Evolutionary conservation across 2,888 invertebrate genomes (phyloP).

Genomic region (Spilarctia lutea): DNA sequence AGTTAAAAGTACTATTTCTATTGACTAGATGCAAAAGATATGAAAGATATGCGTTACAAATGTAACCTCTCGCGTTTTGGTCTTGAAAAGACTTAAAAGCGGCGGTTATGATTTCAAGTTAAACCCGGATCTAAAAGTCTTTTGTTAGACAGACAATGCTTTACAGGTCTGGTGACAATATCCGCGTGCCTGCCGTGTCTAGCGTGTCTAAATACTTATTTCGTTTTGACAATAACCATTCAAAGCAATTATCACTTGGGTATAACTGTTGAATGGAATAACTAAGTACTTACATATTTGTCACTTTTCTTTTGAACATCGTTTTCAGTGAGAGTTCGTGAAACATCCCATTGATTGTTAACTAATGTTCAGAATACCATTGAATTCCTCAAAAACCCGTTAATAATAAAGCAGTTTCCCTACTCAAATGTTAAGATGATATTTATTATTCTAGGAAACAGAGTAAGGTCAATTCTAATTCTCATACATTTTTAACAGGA

Average conservation of each 20-base stretch:
- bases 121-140: constrained; percentile 61
- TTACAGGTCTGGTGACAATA: constrained; percentile 47
- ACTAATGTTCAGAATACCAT: not conserved
- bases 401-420: not conserved
- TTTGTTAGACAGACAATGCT: constrained; percentile 54
- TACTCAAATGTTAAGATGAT: not conserved
- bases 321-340: not conserved
- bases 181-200: constrained; percentile 47
- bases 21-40: not conserved
- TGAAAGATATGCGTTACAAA: constrained; percentile 12
- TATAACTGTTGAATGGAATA: constrained; percentile 8
- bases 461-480: constrained; percentile 1
- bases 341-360: not conserved
- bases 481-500: constrained; percentile 77
- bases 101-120: constrained; percentile 63
- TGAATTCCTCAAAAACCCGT: not conserved
- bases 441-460: constrained; percentile 14
- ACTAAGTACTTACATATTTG: not conserved
- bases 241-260: constrained; percentile 32
- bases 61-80: constrained; percentile 16
- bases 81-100: constrained; percentile 52
- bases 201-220: constrained; percentile 51
- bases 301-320: not conserved
- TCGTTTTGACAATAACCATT: constrained; percentile 47
- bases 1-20: not conserved